A percentile compares a stretch with the other conserved stretches of the same genome.
These are phyloP conservation scores for Pogonocherus hispidulus DNA, from an alignment of 2,888 invertebrate genomes.

Conservation along the genomic window DNA sequence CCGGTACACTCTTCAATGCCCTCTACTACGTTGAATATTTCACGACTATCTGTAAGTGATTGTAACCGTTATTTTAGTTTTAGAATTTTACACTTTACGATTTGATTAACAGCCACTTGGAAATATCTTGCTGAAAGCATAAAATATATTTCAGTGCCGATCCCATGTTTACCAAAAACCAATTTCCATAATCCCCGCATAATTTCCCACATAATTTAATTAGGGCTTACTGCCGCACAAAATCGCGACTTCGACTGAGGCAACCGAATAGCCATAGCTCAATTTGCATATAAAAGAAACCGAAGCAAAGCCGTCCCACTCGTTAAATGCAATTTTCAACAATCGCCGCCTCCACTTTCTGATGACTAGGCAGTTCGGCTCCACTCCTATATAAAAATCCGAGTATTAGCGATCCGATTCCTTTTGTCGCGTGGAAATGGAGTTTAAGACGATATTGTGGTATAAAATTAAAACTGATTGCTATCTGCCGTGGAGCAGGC, in stretches of 20 bases:
- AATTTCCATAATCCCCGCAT: conserved; percentile 17
- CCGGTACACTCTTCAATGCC: no score
- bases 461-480: conserved; percentile 34
- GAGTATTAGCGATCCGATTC: conserved; percentile 30
- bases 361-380: conserved; percentile 32
- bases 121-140: no score
- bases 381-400: conserved; percentile 26
- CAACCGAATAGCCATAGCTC: conserved; percentile 25
- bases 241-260: conserved; percentile 25
- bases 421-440: conserved; percentile 27
- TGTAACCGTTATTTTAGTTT: no score
- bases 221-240: conserved; percentile 26
- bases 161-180: conserved; percentile 9
- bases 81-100: no score
- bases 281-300: conserved; percentile 35
- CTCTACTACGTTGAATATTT: no score
- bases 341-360: conserved; percentile 29
- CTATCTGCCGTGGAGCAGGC: conserved; percentile 10
- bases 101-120: no score
- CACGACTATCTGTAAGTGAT: no score
- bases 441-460: conserved; percentile 34
- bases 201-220: conserved; percentile 28
- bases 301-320: conserved; percentile 21
- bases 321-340: conserved; percentile 39
- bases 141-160: neutral